Base-by-base conservation (phyloP, 2,888 invertebrate genomes). In the Cheilosia variabilis region DNA sequence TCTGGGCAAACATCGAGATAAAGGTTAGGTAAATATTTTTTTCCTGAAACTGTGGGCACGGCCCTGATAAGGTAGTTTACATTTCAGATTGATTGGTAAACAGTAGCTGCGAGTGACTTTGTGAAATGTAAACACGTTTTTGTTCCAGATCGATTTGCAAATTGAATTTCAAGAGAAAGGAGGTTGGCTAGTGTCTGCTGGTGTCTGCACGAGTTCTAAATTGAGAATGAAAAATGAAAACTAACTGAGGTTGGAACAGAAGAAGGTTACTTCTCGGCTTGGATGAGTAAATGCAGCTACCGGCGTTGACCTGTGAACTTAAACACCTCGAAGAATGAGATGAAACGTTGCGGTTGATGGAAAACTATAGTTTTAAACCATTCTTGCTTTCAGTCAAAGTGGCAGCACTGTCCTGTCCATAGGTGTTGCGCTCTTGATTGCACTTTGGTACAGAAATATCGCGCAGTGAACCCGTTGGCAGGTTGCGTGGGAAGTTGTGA, bases 41-140 rank as follows among this genome's bases (percentile, higher is more conserved):
- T 6, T 19, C 24, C 50, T 15, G 24, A 34, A 55, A 55, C 9
- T 15, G 37, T 58, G 34, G 34, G 34, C 31, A 57, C 57, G n/a
- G 19, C 31, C 15, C n/a, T 17, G 84, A 83, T 83, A 78, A 78
- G 55, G 24, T 2, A 37, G 55, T 72, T 73, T 83, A 52, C 60
- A 17, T 37, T 27, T 34, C 15, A 5, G 27, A 47, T 63, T 53
- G 65, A 31, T 52, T 43, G 34, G 13, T 22, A 83, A 83, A 73
- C 34, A 78, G 34, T 19, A 31, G 24, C 31, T 57, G 62, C 15
- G 43, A 55, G 6, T 31, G 43, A 22, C 37, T 45, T 24, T 19
- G 45, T 50, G 45, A 19, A 84, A 73, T 15, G 27, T 52, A 63
- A 78, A 60, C 65, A 84, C 73, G 63, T 75, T 76, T 65, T 55